These are phyloP conservation scores for Leptinotarsa haldemani DNA, from an alignment of 2,888 invertebrate genomes.

Conservation along the genomic window DNA sequence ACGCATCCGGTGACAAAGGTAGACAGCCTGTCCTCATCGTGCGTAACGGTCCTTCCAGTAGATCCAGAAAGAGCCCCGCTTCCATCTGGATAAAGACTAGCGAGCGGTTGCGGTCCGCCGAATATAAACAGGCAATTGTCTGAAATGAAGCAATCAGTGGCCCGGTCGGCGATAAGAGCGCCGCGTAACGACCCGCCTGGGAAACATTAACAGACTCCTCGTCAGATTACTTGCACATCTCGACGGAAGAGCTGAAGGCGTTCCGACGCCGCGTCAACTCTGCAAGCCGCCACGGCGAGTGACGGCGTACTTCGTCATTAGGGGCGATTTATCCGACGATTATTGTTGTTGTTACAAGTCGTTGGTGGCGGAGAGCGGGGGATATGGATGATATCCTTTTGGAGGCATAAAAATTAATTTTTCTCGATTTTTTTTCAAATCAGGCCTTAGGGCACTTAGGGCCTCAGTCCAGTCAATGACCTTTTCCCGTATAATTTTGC, in stretches of 20 bases:
- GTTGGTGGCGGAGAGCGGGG: background rate
- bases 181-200: conserved; percentile 66
- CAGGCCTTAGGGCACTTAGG: too few species aligned
- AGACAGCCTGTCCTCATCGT: conserved; percentile 9
- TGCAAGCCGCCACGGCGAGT: background rate
- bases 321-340: background rate
- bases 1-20: background rate
- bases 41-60: background rate
- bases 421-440: too few species aligned
- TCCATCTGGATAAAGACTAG: conserved; percentile 14
- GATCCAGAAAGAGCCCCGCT: conserved; percentile 9
- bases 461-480: too few species aligned
- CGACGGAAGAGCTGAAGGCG: conserved; percentile 40
- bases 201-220: conserved; percentile 68
- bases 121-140: conserved; percentile 69
- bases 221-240: conserved; percentile 67
- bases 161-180: conserved; percentile 66
- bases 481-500: too few species aligned
- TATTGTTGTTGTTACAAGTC: background rate
- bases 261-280: background rate
- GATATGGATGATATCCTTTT: too few species aligned
- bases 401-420: too few species aligned
- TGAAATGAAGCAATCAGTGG: conserved; percentile 69
- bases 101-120: conserved; percentile 62
- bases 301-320: background rate